Evolutionary conservation across 2,113 vertebrate species (phyloP).

Genomic region (Euleptes europaea): DNA sequence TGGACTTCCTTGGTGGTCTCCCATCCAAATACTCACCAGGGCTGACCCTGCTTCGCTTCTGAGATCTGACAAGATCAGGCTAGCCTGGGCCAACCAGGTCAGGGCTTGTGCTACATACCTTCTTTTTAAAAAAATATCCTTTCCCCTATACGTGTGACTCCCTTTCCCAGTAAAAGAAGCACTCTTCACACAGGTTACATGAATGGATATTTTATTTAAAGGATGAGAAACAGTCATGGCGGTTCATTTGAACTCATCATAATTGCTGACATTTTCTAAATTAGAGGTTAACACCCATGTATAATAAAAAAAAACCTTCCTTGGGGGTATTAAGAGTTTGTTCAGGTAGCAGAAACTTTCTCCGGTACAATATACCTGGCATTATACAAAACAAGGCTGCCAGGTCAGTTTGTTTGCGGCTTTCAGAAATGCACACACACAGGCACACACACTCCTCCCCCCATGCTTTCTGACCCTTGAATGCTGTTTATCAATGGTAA

Average conservation of each 20-base stretch:
- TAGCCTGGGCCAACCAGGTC: too few species aligned
- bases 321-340: conserved; percentile 73
- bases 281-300: conserved; percentile 74
- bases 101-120: neutral
- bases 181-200: conserved; percentile 46
- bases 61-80: too few species aligned
- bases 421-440: conserved; percentile 14
- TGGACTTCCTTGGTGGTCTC: too few species aligned
- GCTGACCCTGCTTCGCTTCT: too few species aligned
- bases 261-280: conserved; percentile 71
- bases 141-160: neutral
- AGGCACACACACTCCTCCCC: neutral
- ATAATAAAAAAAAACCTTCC: conserved; percentile 72
- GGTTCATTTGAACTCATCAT: conserved; percentile 71
- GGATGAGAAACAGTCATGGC: conserved; percentile 78
- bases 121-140: neutral
- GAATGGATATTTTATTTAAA: conserved; percentile 80
- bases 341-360: conserved; percentile 63
- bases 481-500: conserved; percentile 50
- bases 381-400: conserved; percentile 55
- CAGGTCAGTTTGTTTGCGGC: conserved; percentile 36
- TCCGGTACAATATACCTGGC: conserved; percentile 56
- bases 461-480: conserved; percentile 40
- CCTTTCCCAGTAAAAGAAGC: conserved; percentile 13
- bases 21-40: too few species aligned